Evolutionary conservation across 2,113 vertebrate genomes (phyloP), one percentile per base, ranked within the genome.

Genomic region (Psammodynastes pulverulentus): DNA sequence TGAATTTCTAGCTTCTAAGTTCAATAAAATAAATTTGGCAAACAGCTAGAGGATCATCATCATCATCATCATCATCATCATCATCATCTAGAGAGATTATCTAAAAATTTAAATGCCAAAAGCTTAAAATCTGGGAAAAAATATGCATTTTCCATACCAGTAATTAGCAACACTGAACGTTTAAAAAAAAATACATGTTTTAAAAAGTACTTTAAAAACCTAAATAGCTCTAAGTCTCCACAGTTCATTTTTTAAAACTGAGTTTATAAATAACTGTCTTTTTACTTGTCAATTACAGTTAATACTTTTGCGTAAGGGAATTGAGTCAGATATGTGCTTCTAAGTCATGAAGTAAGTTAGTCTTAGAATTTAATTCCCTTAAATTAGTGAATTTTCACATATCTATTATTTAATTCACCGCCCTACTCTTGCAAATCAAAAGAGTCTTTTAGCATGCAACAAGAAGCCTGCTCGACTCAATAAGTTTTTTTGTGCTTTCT

Each of bases 21-120:
- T 95, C 94, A 96, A 93, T 94, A 95, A 96, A 94, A 95, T 97
- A 93, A 96, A 96, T 95, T 94, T 96, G 94, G 94, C 92, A 94
- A 95, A 91, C 93, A 94, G 94, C 96, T 95, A 94, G 91, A 95
- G 17, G 90, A 88, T 93, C 94, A 85, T 12, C 1, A 49, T 49
- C 94, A 93, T 84, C 91, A 88, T 93, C 94, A 85, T 12, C 1
- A 49, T 49, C 94, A 93, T 84, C 94, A 85, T 29, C 92, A 90
- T 95, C 95, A 97, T 94, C 94, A 72, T 4, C 46, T 91, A 84
- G 92, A 95, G 92, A 96, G 94, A 96, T 94, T 93, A 87, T 93
- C 87, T 91, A 91, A 95, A 93, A 89, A 95, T 95, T 93, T 90
- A 94, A 53, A 90, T 95, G 93, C 93, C 92, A 93, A 97, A 95